Conservation (phyloP, 2,888 invertebrate species). For the Eupeodes luniger region DNA sequence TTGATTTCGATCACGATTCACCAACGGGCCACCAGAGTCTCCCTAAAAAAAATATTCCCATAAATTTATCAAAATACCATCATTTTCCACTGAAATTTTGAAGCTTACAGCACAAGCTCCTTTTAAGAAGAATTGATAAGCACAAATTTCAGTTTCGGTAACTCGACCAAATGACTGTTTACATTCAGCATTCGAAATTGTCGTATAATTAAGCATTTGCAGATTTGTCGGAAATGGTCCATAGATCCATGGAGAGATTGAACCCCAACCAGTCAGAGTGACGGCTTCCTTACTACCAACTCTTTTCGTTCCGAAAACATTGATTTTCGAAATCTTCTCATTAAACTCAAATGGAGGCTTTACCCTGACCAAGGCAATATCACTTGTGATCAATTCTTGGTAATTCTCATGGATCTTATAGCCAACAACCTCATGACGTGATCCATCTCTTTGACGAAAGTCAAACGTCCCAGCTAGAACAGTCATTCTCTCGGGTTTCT, state of each 20-base stretch:
- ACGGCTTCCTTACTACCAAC: constrained; percentile 77
- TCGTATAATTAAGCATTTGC: constrained; percentile 78
- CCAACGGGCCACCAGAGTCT: constrained; percentile 83
- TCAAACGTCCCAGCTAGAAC: constrained; percentile 78
- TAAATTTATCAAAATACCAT: not conserved
- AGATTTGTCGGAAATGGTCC: constrained; percentile 77
- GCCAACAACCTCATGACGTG: constrained; percentile 77
- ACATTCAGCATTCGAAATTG: constrained; percentile 79
- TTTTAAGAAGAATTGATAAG: constrained; percentile 78
- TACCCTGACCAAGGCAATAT: constrained; percentile 80
- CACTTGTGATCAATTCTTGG: constrained; percentile 78
- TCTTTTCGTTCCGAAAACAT: constrained; percentile 81
- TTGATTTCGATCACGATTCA: constrained; percentile 75
- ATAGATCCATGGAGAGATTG: constrained; percentile 78
- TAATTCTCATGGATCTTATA: constrained; percentile 79
- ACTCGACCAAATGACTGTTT: constrained; percentile 77
- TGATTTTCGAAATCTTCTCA: constrained; percentile 77
- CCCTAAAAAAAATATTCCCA: constrained; percentile 78
- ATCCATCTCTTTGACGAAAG: constrained; percentile 46
- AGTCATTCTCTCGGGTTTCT: constrained; percentile 63
- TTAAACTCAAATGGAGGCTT: constrained; percentile 78
- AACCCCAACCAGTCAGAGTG: constrained; percentile 81
- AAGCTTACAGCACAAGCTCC: constrained; percentile 82
- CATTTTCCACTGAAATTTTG: not conserved
- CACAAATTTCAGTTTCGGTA: constrained; percentile 80